A percentile compares a stretch with the other conserved stretches of the same genome.
These are phyloP conservation scores for Platyscapa corneri DNA, from an alignment of 1,140 invertebrate species.

Conservation along the genomic window DNA sequence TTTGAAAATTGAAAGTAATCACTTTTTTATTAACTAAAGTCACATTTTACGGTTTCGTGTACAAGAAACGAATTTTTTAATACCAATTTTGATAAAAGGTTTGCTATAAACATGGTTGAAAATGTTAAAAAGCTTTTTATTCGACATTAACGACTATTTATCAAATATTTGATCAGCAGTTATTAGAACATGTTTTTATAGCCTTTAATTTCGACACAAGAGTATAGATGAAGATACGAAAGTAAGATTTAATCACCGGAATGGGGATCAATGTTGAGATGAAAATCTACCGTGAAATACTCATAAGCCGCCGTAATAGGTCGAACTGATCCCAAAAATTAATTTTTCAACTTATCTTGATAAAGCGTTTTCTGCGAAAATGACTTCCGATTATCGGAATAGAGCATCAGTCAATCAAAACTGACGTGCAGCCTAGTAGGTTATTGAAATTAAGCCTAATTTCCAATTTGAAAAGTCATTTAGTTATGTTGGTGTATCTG, in stretches of 20 bases:
- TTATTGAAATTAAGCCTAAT: slow-evolving; percentile 36
- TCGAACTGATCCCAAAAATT: neutral
- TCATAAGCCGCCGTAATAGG: neutral
- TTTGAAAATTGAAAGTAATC: no score
- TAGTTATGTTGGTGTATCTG: slow-evolving; percentile 17
- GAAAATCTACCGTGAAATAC: no score
- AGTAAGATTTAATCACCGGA: neutral
- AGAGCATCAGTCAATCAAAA: slow-evolving; percentile 38
- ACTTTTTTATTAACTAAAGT: no score
- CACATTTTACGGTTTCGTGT: no score
- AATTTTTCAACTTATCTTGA: slow-evolving; percentile 27
- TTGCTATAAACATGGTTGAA: no score
- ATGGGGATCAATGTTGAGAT: neutral
- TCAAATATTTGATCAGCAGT: neutral
- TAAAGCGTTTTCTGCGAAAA: slow-evolving; percentile 33
- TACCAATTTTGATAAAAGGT: no score
- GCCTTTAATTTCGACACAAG: neutral
- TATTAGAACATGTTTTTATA: neutral
- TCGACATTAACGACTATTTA: no score
- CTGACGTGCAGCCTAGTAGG: slow-evolving; percentile 28
- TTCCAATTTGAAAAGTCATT: slow-evolving; percentile 42
- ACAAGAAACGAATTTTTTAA: no score
- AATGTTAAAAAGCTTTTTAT: no score
- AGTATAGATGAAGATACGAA: neutral
- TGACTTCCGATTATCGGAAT: slow-evolving; percentile 10